Conservation (phyloP, 2,113 vertebrate species). For the Corythornis madagascariensis region DNA sequence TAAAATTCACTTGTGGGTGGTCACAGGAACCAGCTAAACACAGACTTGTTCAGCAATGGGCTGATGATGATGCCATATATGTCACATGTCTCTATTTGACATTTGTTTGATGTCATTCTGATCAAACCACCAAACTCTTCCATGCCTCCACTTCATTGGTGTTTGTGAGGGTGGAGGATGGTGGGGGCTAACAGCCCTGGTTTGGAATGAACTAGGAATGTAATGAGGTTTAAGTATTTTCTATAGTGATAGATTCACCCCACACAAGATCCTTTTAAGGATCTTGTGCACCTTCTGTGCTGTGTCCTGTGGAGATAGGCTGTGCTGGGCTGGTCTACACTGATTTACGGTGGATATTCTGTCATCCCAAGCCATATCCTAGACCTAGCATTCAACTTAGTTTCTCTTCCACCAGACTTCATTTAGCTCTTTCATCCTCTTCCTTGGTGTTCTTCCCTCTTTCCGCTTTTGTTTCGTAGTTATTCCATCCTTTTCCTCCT, state of each 20-base stretch:
- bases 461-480: neutral
- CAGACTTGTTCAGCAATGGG: neutral
- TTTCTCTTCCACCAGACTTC: neutral
- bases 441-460: neutral
- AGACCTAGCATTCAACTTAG: neutral
- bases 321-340: neutral
- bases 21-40: neutral
- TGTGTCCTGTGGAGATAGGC: neutral
- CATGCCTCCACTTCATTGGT: neutral
- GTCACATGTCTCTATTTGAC: neutral
- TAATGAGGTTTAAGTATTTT: neutral
- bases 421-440: neutral
- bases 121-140: neutral
- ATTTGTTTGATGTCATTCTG: neutral
- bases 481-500: neutral
- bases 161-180: neutral
- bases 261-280: neutral
- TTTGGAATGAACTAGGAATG: neutral
- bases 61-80: neutral
- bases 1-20: neutral
- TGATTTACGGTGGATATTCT: neutral
- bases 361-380: neutral
- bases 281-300: neutral
- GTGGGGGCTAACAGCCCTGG: accelerated
- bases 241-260: neutral